Conservation (phyloP, 1,140 invertebrate species). For the Drosophila mauritiana region DNA sequence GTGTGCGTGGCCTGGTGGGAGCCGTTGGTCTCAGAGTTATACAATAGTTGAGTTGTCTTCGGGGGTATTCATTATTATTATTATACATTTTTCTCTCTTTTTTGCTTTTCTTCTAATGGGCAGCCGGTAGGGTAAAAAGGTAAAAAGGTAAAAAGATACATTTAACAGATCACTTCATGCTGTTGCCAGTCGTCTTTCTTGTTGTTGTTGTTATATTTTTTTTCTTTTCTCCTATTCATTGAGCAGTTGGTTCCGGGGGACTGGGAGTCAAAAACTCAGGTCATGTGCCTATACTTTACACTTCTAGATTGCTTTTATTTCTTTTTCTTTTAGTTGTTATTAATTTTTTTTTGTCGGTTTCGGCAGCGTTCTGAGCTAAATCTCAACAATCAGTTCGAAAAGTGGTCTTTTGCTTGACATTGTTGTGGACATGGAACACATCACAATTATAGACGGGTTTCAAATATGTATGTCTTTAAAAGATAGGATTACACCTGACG, state of each 20-base stretch:
- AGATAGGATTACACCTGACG: background rate
- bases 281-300: background rate
- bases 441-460: background rate
- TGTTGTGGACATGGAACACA: constrained; percentile 4
- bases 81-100: background rate
- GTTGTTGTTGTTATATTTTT: background rate
- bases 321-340: background rate
- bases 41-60: constrained; percentile 4
- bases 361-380: constrained; percentile 2
- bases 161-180: constrained; percentile 49
- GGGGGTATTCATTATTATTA: background rate
- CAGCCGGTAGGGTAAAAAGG: constrained; percentile 7
- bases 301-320: background rate
- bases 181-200: constrained; percentile 42
- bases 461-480: background rate
- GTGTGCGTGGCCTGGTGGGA: constrained; percentile 16
- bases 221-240: constrained; percentile 8
- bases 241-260: constrained; percentile 23
- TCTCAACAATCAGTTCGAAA: constrained; percentile 7
- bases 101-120: background rate
- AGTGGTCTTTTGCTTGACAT: background rate
- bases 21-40: constrained; percentile 6
- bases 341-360: background rate
- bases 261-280: background rate
- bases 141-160: constrained; percentile 32